A percentile compares a stretch with the other conserved stretches of the same genome.
Evolutionary conservation across 2,113 vertebrate species (phyloP).

Genomic region (Pycnonotus jocosus): DNA sequence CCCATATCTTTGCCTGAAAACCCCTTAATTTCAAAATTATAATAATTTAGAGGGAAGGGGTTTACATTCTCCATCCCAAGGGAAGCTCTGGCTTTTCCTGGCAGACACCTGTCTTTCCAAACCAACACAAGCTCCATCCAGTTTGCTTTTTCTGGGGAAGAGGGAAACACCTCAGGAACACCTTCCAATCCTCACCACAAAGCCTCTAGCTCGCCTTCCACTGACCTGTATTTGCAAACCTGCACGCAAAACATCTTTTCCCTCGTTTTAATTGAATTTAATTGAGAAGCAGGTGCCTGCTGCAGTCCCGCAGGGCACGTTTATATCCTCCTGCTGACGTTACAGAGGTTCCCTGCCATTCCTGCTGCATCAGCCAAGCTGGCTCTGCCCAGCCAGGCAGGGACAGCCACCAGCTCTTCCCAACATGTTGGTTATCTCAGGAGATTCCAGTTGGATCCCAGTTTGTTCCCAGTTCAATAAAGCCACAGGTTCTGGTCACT

Average conservation of each 20-base stretch:
- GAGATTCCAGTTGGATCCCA: not conserved
- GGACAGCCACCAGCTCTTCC: not conserved
- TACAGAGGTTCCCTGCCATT: not conserved
- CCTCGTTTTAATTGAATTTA: not conserved
- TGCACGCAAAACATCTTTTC: not conserved
- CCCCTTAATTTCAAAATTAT: not conserved
- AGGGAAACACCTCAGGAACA: not conserved
- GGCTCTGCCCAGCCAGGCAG: not conserved
- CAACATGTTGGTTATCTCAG: not conserved
- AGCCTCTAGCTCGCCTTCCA: accelerated
- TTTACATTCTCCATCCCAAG: not conserved
- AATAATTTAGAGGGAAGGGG: not conserved
- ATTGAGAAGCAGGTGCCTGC: slow-evolving; percentile 21
- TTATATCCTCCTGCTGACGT: not conserved
- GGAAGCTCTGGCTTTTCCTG: not conserved
- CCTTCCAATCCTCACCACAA: not conserved
- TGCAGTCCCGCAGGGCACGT: not conserved
- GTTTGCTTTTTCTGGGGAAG: not conserved
- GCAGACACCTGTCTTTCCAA: not conserved
- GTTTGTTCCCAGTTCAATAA: not conserved
- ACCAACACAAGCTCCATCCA: not conserved
- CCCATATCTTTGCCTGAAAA: not conserved
- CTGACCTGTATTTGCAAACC: not conserved
- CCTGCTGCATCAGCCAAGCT: not conserved
- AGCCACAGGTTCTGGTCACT: not conserved